phyloP scores from a whole-genome alignment of 1,140 invertebrate genomes.

The Phortica variegata region DNA sequence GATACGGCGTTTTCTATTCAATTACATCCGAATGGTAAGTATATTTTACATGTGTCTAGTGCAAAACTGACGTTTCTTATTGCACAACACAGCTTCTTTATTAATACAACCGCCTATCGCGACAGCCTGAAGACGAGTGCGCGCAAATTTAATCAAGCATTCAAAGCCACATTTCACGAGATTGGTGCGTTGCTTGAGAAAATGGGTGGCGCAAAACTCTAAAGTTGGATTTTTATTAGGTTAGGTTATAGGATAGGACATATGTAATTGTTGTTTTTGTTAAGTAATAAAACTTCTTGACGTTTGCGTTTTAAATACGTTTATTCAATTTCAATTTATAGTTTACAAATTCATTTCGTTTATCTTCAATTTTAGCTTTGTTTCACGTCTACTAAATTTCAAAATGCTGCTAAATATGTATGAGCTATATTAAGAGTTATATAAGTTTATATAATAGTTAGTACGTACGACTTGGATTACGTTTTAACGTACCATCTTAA shows the following conservation, averaged over 20 bases:
- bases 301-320: constrained; percentile 27
- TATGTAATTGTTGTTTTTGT: background rate
- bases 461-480: no score
- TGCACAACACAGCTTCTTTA: constrained; percentile 41
- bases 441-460: no score
- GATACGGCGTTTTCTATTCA: constrained; percentile 66
- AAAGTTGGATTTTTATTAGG: background rate
- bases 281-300: background rate
- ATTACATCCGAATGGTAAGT: constrained; percentile 46
- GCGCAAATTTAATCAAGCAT: constrained; percentile 40
- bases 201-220: background rate
- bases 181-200: constrained; percentile 34
- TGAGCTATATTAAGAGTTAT: no score
- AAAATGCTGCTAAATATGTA: constrained; percentile 41
- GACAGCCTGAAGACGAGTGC: constrained; percentile 48
- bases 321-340: constrained; percentile 47
- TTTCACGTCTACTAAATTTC: constrained; percentile 37
- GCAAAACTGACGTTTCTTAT: no score
- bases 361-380: no score
- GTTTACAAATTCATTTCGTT: constrained; percentile 33
- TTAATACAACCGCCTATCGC: constrained; percentile 42
- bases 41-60: background rate
- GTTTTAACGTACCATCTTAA: no score
- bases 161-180: constrained; percentile 42
- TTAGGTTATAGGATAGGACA: no score